A percentile compares a stretch with the other conserved stretches of the same genome.
These are phyloP conservation scores for Cebus imitator DNA, from an alignment of 2,113 vertebrate species.

Conservation along the genomic window DNA sequence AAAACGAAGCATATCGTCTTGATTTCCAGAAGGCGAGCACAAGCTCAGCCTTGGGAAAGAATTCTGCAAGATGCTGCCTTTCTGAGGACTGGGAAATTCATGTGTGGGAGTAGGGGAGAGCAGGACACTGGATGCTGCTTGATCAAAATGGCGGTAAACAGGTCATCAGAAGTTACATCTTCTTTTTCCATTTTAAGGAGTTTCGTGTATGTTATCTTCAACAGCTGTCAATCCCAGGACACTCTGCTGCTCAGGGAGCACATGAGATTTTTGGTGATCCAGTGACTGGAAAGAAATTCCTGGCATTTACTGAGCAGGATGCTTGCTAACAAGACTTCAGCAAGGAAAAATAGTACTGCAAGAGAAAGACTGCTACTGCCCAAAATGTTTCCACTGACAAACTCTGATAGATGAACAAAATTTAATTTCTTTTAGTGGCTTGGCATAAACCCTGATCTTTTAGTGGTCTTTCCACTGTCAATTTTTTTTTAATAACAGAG, in stretches of 20 bases:
- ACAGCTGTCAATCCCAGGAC: neutral
- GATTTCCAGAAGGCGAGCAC: neutral
- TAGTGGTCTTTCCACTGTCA: neutral
- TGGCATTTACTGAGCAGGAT: neutral
- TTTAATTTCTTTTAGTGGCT: neutral
- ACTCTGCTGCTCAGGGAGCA: neutral
- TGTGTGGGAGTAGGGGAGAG: neutral
- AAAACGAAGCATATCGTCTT: neutral
- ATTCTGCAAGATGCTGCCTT: neutral
- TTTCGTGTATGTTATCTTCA: neutral
- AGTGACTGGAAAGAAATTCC: too few species aligned
- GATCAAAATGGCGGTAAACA: neutral
- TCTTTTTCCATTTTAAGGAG: neutral
- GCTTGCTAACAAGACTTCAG: neutral
- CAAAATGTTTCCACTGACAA: neutral
- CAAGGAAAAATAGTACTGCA: rapidly evolving
- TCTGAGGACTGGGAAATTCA: neutral
- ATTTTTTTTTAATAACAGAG: neutral
- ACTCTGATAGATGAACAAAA: neutral
- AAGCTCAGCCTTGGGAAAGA: neutral
- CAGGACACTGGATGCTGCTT: neutral
- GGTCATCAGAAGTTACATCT: neutral
- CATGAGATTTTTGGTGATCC: too few species aligned
- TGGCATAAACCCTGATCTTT: neutral
- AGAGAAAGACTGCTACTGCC: too few species aligned